Percentiles rank a stretch among this genome's conserved stretches.
phyloP scores from a whole-genome alignment of 2,797 vertebrate genomes.

The Characodon lateralis region DNA sequence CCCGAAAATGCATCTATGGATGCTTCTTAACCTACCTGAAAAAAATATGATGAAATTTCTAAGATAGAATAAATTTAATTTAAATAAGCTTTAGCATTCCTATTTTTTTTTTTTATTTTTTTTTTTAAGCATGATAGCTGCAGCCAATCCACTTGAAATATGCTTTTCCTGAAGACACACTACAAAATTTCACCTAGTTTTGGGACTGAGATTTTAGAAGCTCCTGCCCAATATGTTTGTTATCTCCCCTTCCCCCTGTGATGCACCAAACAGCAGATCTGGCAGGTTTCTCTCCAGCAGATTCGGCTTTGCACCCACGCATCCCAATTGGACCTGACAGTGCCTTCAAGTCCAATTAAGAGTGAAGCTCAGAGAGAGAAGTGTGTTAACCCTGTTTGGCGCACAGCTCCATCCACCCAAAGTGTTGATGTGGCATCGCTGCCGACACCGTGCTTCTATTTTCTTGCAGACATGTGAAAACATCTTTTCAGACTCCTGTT shows the following conservation, averaged over 20 bases:
- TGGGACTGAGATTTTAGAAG: conserved; percentile 42
- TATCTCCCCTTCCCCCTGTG: conserved; percentile 24
- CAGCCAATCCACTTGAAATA: conserved; percentile 6
- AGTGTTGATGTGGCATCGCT: conserved; percentile 69
- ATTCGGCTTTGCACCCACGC: conserved; percentile 66
- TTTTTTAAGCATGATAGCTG: not conserved
- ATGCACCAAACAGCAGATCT: conserved; percentile 65
- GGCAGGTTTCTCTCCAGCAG: conserved; percentile 75
- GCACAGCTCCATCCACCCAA: conserved; percentile 58
- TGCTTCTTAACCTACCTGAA: not conserved
- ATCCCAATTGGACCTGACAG: conserved; percentile 79
- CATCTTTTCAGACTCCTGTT: conserved; percentile 59
- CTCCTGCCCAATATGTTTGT: conserved; percentile 53
- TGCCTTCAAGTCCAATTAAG: conserved; percentile 82
- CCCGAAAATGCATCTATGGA: not conserved
- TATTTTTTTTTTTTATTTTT: not conserved
- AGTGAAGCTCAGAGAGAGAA: conserved; percentile 68
- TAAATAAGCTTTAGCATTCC: not conserved
- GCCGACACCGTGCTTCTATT: conserved; percentile 48
- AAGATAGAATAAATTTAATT: not conserved
- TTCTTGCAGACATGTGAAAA: conserved; percentile 60
- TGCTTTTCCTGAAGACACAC: conserved; percentile 6
- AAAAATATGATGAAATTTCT: not conserved
- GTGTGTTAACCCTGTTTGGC: conserved; percentile 73
- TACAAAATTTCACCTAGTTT: conserved; percentile 25